Evolutionary conservation across 2,113 vertebrate species (phyloP), one percentile per base, ranked within the genome.

Genomic region (Clarias gariepinus): DNA sequence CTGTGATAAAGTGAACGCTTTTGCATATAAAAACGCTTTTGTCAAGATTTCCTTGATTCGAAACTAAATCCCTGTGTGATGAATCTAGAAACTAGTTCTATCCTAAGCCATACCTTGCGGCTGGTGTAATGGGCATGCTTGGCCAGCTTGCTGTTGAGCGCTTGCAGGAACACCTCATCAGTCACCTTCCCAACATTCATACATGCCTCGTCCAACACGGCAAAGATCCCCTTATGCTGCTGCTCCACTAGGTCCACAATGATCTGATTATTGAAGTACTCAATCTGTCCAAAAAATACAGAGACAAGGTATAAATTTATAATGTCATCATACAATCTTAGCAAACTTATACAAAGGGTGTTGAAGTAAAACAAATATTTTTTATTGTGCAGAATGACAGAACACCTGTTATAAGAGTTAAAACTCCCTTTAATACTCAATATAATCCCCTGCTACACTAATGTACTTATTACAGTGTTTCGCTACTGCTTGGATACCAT

Each of bases 221-320:
- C 95, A 25, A 99, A 97, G 92, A 99, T 99, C 36, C 98, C 98
- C 60, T 97, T 98, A 90, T 99, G 98, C 92, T 98, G 98, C 93
- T 97, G 98, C 90, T 99, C 98, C 88, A 99, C 98, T 77, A 99
- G 92, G 88, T 99, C 98, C 9, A 99, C 97, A 0, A 99, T 99
- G 89, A 99, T 96, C 94, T 99, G 98, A 82, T 99, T 99, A 92
- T 99, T 99, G 91, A 99, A 99, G 93, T 98, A 99, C 92, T 99
- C 98, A 0, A 99, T 99, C 98, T 99, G 88, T 21, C 52, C 61
- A 87, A 57, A 82, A 78, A 36, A 84, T 25, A 89, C 33, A 78
- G 10, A 23, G 23, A 69, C 0, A 47, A 47, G 47, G 7, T 47
- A 47, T 47, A 7, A 47, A 47, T 47, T 47, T 7, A 47, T 47